Evolutionary conservation across 2,113 vertebrate genomes (phyloP).

Genomic region (Catharus bicknelli): DNA sequence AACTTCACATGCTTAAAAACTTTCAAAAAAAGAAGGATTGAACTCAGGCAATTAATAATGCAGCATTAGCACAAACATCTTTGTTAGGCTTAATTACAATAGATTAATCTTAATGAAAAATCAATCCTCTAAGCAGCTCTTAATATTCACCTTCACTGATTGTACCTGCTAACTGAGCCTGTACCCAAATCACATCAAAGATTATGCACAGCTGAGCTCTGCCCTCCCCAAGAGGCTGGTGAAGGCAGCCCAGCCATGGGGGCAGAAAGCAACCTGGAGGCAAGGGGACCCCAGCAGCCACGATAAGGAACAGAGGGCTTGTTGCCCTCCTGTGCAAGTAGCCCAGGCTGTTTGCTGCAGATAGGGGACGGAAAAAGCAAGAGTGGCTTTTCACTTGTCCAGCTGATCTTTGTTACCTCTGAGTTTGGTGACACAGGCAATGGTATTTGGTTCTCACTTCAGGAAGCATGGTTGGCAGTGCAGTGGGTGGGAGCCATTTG

Average conservation of each 20-base stretch:
- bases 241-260: background rate
- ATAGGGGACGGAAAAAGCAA: background rate
- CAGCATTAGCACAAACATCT: background rate
- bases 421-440: background rate
- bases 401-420: background rate
- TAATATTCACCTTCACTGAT: background rate
- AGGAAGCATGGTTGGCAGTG: background rate
- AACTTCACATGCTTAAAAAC: background rate
- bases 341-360: background rate
- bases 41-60: constrained; percentile 21
- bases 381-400: background rate
- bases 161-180: background rate
- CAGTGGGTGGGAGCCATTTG: background rate
- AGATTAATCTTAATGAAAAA: constrained; percentile 39
- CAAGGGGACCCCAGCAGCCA: fast-evolving
- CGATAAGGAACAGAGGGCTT: fast-evolving
- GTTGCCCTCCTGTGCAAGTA: fast-evolving
- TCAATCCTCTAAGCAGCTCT: constrained; percentile 12
- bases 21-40: background rate
- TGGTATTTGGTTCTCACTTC: background rate
- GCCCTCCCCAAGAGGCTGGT: fast-evolving
- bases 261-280: background rate
- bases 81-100: constrained; percentile 39
- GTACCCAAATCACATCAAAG: background rate
- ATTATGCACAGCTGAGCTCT: background rate